phyloP scores from a whole-genome alignment of 2,888 invertebrate genomes.

The Loripinus fragilis region DNA sequence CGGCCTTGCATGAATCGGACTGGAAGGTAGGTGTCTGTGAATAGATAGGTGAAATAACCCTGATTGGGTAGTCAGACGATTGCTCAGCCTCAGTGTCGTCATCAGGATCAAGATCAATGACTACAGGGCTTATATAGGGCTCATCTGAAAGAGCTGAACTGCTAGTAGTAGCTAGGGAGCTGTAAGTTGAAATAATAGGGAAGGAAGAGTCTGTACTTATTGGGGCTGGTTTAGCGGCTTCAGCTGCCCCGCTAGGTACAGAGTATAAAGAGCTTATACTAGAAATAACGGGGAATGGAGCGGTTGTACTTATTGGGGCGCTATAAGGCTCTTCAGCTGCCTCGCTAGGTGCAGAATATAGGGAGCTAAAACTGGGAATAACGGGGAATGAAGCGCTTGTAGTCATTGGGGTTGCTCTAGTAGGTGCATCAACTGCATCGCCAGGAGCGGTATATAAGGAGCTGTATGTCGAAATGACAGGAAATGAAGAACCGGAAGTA shows the following conservation, averaged over 20 bases:
- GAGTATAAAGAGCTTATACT: no score
- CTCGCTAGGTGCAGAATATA: not conserved
- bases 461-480: no score
- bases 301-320: no score
- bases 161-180: not conserved
- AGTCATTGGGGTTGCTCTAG: no score
- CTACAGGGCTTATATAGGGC: not conserved
- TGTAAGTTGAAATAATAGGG: not conserved
- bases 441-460: no score
- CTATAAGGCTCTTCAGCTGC: not conserved
- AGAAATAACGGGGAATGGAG: no score
- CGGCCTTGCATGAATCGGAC: not conserved
- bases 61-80: not conserved
- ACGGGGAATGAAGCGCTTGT: no score
- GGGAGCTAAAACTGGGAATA: no score
- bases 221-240: not conserved
- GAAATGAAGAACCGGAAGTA: no score
- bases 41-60: no score
- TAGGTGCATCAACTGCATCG: no score
- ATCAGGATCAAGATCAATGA: conserved; percentile 6
- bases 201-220: not conserved
- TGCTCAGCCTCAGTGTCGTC: not conserved
- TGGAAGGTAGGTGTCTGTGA: not conserved
- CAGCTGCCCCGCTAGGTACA: not conserved
- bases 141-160: not conserved